Percentiles rank a stretch among this genome's conserved stretches.
These are phyloP conservation scores for Stictocephala bisonia DNA, from an alignment of 2,888 invertebrate genomes.

Conservation along the genomic window DNA sequence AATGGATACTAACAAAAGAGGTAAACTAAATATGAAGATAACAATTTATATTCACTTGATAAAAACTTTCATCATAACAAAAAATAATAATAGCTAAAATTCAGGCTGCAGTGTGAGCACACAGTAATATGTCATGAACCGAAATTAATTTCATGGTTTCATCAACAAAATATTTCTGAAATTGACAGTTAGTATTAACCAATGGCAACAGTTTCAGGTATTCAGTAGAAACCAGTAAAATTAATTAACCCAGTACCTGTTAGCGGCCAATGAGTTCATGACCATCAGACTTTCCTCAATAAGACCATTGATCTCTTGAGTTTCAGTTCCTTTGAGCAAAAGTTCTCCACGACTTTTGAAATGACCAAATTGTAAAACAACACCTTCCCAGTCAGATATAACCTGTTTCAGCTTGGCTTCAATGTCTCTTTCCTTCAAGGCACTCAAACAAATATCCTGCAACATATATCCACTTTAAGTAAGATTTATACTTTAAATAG, in stretches of 20 bases:
- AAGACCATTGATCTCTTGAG: conserved; percentile 79
- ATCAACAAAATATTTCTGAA: no score
- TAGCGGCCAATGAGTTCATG: conserved; percentile 85
- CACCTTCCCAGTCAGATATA: conserved; percentile 81
- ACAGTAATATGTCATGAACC: no score
- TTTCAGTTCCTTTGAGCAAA: conserved; percentile 79
- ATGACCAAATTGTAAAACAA: conserved; percentile 76
- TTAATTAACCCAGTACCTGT: conserved; percentile 70
- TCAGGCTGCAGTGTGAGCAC: no score
- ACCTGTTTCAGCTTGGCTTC: conserved; percentile 88
- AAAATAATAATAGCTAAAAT: no score
- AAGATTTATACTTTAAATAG: no score
- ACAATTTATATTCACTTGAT: no score
- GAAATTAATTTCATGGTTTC: no score
- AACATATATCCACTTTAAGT: conserved; percentile 42
- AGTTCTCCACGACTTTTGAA: conserved; percentile 89
- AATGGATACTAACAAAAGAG: no score
- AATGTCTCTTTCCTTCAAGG: conserved; percentile 90
- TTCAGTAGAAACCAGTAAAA: not conserved
- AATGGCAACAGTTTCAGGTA: no score
- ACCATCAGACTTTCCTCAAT: conserved; percentile 90
- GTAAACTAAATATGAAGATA: no score
- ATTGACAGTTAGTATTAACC: no score
- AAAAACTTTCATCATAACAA: no score
- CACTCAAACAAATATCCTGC: conserved; percentile 88